Conservation (phyloP, 2,888 invertebrate genomes). For the Microplitis manilae region DNA sequence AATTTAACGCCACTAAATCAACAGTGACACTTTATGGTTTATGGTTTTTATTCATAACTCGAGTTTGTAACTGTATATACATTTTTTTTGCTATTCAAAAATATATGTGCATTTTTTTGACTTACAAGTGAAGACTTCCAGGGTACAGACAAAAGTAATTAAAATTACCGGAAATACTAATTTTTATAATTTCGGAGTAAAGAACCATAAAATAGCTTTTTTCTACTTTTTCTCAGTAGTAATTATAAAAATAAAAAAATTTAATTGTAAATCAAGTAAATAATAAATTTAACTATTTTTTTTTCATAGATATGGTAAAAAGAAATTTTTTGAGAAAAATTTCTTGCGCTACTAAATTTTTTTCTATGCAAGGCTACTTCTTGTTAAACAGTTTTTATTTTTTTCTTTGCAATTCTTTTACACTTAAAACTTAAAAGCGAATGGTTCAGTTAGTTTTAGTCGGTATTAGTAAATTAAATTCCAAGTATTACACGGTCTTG, state of each 20-base stretch:
- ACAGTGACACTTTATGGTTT: background rate
- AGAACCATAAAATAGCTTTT: background rate
- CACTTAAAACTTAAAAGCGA: background rate
- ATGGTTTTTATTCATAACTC: background rate
- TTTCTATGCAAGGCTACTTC: constrained; percentile 3
- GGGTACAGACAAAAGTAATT: constrained; percentile 7
- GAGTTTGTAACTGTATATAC: background rate
- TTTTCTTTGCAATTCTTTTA: background rate
- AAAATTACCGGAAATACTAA: constrained; percentile 32
- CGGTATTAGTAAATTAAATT: background rate
- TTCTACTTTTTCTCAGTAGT: background rate
- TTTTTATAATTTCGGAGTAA: constrained; percentile 27
- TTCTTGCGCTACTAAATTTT: background rate
- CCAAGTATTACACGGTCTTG: constrained; percentile 19
- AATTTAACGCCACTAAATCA: background rate
- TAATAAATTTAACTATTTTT: too few relatives aligned
- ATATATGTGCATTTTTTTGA: background rate
- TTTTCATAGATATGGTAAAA: too few relatives aligned
- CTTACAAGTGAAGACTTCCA: background rate
- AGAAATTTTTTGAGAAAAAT: background rate
- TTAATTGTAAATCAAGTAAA: too few relatives aligned
- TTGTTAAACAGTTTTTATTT: background rate
- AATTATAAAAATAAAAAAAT: background rate
- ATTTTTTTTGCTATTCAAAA: too few relatives aligned
- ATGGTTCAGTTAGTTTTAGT: background rate